A percentile compares a stretch with the other conserved stretches of the same genome.
Conservation (phyloP, 1,140 invertebrate genomes). For the Trichonephila clavata region DNA sequence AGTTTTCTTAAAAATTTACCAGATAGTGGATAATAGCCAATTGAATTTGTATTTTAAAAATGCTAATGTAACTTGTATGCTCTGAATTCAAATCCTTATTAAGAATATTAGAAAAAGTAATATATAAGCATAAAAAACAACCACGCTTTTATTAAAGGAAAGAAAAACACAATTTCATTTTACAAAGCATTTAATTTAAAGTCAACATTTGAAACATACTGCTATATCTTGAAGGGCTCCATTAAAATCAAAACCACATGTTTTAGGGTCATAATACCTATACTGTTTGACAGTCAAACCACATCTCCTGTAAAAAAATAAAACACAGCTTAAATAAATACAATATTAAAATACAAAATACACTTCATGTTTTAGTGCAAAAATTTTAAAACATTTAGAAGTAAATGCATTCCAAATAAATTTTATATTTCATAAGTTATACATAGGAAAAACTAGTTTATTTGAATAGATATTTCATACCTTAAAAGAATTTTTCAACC, state of each 20-base stretch:
- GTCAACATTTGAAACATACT: slow-evolving; percentile 84
- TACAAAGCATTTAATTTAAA: neutral
- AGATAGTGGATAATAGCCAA: too few species aligned
- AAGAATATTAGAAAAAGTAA: too few species aligned
- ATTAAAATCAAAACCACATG: slow-evolving; percentile 96
- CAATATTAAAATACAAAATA: neutral
- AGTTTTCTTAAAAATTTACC: too few species aligned
- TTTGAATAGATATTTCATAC: too few species aligned
- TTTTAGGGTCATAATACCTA: slow-evolving; percentile 97
- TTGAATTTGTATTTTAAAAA: too few species aligned
- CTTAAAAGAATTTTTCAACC: too few species aligned
- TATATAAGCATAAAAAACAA: too few species aligned
- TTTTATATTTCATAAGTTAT: neutral
- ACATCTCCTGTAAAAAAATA: slow-evolving; percentile 84
- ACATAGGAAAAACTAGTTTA: too few species aligned
- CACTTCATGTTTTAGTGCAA: neutral
- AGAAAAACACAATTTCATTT: neutral
- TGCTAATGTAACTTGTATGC: too few species aligned
- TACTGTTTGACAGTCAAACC: slow-evolving; percentile 94
- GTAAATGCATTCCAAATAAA: neutral
- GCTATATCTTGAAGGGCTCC: slow-evolving; percentile 95
- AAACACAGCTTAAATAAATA: neutral
- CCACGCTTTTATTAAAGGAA: too few species aligned
- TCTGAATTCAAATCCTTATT: too few species aligned
- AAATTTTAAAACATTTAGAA: neutral